phyloP scores from a whole-genome alignment of 2,888 invertebrate species.

The Cryptocephalus moraei region DNA sequence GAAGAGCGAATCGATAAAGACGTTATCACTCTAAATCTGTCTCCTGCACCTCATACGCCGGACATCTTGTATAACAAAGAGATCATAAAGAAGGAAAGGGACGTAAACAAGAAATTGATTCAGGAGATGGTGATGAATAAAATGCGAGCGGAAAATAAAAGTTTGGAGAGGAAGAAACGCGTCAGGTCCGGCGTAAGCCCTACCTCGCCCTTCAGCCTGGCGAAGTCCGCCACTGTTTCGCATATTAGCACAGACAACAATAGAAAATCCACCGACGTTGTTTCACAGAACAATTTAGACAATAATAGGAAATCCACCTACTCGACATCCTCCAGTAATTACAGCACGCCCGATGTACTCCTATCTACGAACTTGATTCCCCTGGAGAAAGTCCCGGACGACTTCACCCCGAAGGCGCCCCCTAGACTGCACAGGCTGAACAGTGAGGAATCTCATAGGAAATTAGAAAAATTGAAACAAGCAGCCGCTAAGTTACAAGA shows the following conservation, averaged over 20 bases:
- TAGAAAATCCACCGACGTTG: slow-evolving; percentile 4
- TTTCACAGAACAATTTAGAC: neutral
- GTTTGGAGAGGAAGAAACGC: slow-evolving; percentile 47
- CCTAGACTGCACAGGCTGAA: slow-evolving; percentile 33
- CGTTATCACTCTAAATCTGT: slow-evolving; percentile 18
- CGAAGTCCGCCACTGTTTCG: slow-evolving; percentile 28
- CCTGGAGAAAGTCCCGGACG: slow-evolving; percentile 23
- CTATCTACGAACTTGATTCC: slow-evolving; percentile 23
- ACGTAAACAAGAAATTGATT: slow-evolving; percentile 74
- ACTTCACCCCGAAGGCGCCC: slow-evolving; percentile 43
- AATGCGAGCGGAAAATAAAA: slow-evolving; percentile 56
- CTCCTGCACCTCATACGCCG: slow-evolving; percentile 19
- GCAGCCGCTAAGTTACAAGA: slow-evolving; percentile 31
- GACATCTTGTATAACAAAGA: slow-evolving; percentile 40
- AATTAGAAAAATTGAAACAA: slow-evolving; percentile 49
- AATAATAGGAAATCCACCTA: slow-evolving; percentile 1
- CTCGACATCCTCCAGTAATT: slow-evolving; percentile 18
- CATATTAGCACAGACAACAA: neutral
- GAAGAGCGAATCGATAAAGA: slow-evolving; percentile 7
- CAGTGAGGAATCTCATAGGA: slow-evolving; percentile 39
- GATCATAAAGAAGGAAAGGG: slow-evolving; percentile 68
- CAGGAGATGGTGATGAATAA: slow-evolving; percentile 76
- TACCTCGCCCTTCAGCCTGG: slow-evolving; percentile 25
- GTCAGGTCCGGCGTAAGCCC: slow-evolving; percentile 38
- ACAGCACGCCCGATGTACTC: slow-evolving; percentile 30